Evolutionary conservation across 1,140 invertebrate species (phyloP), one percentile per base, ranked within the genome.

Genomic region (Drosophila ogumai): DNA sequence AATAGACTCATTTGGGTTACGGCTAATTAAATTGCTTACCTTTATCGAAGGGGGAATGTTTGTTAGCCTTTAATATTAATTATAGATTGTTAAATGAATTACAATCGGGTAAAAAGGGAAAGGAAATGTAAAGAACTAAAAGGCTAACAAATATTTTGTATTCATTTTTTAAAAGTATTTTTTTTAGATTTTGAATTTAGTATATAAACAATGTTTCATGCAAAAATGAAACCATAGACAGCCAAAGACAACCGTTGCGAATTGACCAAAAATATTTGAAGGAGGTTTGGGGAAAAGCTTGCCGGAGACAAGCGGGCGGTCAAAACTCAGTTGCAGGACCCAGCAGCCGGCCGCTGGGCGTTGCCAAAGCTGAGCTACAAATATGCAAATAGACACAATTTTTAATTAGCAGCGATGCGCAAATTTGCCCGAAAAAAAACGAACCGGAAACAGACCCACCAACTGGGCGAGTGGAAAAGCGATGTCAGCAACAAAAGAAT

Each of bases 301-400:
- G 81, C 72, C 55, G 64, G 59, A 81, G 81, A 85, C 81, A 85
- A 60, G 54, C 58, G 71, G 61, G 64, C 32, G 66, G 81, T 71
- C 81, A 66, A 61, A 77, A 61, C 82, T 85, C 81, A 85, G 59
- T 69, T 85, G 81, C 81, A 85, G 81, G 81, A 66, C 40, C 57
- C 31, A 38, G 44, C n/a, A 28, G 49, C 28, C 9, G 66, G 68
- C 68, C 68, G 68, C 66, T 50, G 68, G 36, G 52, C 64, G 64
- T 61, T 50, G 38, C 52, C 61, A 34, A 56, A 36, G 47, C 61
- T n/a, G 43, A 43, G 82, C 64, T 73, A 75, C 84, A 88, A 88
- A 88, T 88, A 88, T 88, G 84, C 85, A 88, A 88, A 88, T 88
- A 88, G 85, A 88, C 84, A 84, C 85, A 88, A 88, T 88, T 88